phyloP scores from a whole-genome alignment of 2,113 vertebrate genomes.

The Gymnogyps californianus region DNA sequence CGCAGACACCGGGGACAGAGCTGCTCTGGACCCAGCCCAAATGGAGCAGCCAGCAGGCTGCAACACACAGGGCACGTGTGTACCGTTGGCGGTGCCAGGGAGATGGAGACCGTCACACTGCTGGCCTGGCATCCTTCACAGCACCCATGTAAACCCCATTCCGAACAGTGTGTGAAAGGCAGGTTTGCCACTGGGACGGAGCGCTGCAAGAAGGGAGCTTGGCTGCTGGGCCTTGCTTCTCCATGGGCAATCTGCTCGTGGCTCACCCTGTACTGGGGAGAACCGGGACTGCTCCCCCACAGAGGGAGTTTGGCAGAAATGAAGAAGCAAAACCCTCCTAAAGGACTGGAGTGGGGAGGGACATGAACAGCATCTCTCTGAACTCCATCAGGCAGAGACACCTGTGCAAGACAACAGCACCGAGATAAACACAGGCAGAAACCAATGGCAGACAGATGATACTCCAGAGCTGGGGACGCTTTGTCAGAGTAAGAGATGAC shows the following conservation, averaged over 20 bases:
- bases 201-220: neutral
- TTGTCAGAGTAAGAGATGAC: neutral
- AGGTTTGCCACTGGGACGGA: neutral
- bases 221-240: neutral
- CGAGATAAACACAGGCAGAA: neutral
- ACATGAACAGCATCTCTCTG: neutral
- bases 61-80: neutral
- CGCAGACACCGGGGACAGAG: neutral
- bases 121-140: neutral
- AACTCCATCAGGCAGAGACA: neutral
- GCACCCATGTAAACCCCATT: neutral
- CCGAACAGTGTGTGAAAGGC: neutral
- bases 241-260: neutral
- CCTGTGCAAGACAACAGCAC: neutral
- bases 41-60: neutral
- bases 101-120: neutral
- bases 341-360: neutral
- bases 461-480: neutral
- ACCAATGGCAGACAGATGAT: neutral
- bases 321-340: neutral
- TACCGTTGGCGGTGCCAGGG: neutral
- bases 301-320: neutral
- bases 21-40: neutral
- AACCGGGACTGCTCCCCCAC: neutral
- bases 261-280: neutral